These are phyloP conservation scores for Tapera naevia DNA, from an alignment of 2,797 vertebrate genomes.

Conservation along the genomic window DNA sequence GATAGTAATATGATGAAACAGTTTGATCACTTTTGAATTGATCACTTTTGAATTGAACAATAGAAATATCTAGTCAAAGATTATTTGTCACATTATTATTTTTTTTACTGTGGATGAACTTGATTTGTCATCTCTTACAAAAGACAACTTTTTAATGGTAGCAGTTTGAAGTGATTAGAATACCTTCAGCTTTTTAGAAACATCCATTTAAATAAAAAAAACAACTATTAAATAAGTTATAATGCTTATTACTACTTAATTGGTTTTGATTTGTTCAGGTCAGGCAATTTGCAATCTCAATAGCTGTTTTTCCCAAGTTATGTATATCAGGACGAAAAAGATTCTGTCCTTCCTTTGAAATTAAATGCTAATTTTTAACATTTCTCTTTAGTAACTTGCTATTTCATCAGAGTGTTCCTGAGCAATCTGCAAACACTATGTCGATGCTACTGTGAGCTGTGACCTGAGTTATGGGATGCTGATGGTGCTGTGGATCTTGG, in stretches of 20 bases:
- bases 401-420: background rate
- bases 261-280: background rate
- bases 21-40: background rate
- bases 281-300: background rate
- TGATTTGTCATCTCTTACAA: background rate
- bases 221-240: background rate
- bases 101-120: background rate
- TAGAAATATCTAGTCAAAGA: background rate
- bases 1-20: background rate
- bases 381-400: background rate
- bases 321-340: background rate
- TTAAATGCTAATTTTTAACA: background rate
- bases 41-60: background rate
- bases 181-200: background rate
- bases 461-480: background rate
- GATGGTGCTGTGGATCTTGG: background rate
- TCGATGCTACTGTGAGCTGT: background rate
- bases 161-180: background rate
- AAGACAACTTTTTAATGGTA: background rate
- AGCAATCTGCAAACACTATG: rapidly evolving
- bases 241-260: background rate
- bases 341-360: background rate
- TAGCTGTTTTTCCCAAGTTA: background rate
- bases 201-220: background rate
- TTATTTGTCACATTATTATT: background rate